Evolutionary conservation across 2,888 invertebrate species (phyloP).

Genomic region (Melanostoma scalare): DNA sequence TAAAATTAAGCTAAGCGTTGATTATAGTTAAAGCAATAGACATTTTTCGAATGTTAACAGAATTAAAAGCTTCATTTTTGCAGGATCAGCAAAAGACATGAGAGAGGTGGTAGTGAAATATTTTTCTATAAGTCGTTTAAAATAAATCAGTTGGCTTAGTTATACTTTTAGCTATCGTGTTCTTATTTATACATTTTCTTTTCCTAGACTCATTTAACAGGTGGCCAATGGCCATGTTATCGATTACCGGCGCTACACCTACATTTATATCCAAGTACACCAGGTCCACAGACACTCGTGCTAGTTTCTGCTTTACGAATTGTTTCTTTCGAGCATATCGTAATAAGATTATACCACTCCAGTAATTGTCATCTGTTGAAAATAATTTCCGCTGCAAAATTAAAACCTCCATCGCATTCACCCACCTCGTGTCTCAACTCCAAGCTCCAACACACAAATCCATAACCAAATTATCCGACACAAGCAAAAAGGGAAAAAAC

Average conservation of each 20-base stretch:
- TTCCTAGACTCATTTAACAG: slow-evolving; percentile 17
- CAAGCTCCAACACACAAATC: slow-evolving; percentile 4
- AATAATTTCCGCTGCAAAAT: slow-evolving; percentile 51
- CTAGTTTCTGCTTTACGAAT: slow-evolving; percentile 31
- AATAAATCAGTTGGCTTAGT: too few species aligned
- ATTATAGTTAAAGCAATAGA: too few species aligned
- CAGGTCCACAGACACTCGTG: not conserved
- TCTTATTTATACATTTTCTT: not conserved
- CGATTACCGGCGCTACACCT: slow-evolving; percentile 30
- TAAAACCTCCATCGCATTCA: slow-evolving; percentile 10
- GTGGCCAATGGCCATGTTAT: not conserved
- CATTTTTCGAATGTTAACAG: too few species aligned
- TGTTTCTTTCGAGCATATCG: slow-evolving; percentile 54
- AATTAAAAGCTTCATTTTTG: too few species aligned
- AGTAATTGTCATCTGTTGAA: slow-evolving; percentile 66
- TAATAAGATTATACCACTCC: slow-evolving; percentile 61
- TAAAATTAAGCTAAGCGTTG: too few species aligned
- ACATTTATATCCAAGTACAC: slow-evolving; percentile 25
- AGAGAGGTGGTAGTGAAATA: too few species aligned
- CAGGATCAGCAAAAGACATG: too few species aligned
- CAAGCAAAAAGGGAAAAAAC: not conserved
- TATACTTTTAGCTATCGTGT: too few species aligned
- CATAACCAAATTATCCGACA: slow-evolving; percentile 9
- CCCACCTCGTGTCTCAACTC: slow-evolving; percentile 34
- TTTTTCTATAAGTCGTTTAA: too few species aligned